Conservation (phyloP, 1,140 invertebrate species). For the Tetraneura akinire region DNA sequence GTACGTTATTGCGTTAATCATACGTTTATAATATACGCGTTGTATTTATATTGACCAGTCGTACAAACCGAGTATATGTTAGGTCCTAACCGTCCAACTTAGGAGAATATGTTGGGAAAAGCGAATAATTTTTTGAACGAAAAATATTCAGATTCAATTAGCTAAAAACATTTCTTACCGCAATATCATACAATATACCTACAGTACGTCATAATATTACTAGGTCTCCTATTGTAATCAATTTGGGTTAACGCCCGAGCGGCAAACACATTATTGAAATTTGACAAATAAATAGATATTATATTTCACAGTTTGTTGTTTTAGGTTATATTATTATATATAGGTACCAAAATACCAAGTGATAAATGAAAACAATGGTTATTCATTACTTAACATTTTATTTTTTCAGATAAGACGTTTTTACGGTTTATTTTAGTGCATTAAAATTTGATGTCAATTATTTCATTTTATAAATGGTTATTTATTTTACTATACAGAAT, state of each 20-base stretch:
- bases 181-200: no score
- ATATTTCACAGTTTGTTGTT: neutral
- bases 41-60: no score
- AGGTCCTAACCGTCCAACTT: no score
- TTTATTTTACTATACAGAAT: neutral
- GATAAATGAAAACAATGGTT: neutral
- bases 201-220: neutral
- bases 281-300: neutral
- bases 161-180: neutral
- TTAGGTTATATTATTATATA: neutral
- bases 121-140: neutral
- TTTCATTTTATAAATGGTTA: neutral
- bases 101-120: no score
- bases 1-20: neutral
- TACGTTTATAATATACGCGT: neutral
- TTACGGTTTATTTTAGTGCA: neutral
- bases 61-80: no score
- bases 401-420: neutral
- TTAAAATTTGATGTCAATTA: neutral
- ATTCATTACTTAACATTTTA: neutral
- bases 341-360: neutral
- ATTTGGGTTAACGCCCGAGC: neutral
- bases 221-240: neutral
- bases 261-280: neutral
- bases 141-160: neutral